These are phyloP conservation scores for Zosterops borbonicus DNA, from an alignment of 2,113 vertebrate species.

Conservation along the genomic window DNA sequence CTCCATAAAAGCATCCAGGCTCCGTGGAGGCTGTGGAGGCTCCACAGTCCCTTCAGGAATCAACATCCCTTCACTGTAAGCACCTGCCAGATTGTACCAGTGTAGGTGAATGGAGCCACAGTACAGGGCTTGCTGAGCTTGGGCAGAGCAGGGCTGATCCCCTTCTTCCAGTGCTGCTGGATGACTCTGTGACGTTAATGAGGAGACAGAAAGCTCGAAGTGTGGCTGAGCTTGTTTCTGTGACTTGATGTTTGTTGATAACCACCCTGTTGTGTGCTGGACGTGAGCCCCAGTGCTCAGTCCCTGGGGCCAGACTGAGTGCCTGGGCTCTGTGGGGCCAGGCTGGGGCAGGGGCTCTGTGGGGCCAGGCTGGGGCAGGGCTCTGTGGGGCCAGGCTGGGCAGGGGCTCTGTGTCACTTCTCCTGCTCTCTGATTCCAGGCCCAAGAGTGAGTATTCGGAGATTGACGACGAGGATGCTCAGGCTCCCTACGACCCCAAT, in stretches of 20 bases:
- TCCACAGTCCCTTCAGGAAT: neutral
- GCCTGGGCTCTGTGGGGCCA: neutral
- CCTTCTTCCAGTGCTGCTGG: neutral
- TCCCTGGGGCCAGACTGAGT: neutral
- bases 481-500: slow-evolving; percentile 93
- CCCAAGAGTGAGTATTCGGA: slow-evolving; percentile 98
- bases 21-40: neutral
- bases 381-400: too few relatives aligned
- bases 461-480: slow-evolving; percentile 93
- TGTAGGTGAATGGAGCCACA: neutral
- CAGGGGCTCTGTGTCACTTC: neutral
- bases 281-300: rapidly evolving
- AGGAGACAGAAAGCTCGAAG: neutral
- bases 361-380: neutral
- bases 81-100: neutral
- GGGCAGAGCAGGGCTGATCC: neutral
- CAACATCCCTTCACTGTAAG: neutral
- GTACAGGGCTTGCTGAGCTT: neutral
- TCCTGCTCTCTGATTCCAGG: slow-evolving; percentile 72
- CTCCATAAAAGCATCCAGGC: neutral
- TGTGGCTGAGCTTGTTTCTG: neutral
- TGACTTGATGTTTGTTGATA: neutral
- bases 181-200: neutral
- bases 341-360: neutral
- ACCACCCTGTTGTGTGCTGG: neutral